Percentiles rank a stretch among this genome's conserved stretches.
phyloP scores from a whole-genome alignment of 2,797 vertebrate genomes.

The Pseudomugil tenellus region DNA sequence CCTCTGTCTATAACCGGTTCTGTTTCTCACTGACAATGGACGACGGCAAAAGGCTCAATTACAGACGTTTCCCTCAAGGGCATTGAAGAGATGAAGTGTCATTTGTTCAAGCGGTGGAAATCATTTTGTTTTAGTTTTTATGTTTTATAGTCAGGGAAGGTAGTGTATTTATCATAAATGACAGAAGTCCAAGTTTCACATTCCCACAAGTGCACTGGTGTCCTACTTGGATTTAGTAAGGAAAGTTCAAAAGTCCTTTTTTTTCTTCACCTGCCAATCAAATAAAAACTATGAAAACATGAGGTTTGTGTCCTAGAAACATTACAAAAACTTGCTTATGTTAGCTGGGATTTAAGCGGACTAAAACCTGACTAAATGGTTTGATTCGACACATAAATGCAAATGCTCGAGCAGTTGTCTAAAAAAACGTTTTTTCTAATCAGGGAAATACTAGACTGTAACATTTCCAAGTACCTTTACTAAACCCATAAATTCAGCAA shows the following conservation, averaged over 20 bases:
- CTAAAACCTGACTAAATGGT: not conserved
- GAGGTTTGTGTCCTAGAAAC: not conserved
- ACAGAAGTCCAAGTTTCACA: not conserved
- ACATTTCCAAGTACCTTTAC: not conserved
- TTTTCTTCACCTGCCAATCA: not conserved
- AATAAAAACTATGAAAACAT: slow-evolving; percentile 4
- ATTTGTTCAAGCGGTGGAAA: slow-evolving; percentile 12
- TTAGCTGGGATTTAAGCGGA: not conserved
- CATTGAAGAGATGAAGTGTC: slow-evolving; percentile 23
- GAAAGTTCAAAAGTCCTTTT: not conserved
- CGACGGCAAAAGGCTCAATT: slow-evolving; percentile 55
- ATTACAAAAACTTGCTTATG: not conserved
- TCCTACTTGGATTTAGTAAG: slow-evolving; percentile 12
- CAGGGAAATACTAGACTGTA: too few relatives aligned
- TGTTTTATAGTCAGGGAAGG: slow-evolving; percentile 2
- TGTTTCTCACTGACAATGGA: slow-evolving; percentile 67
- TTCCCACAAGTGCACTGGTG: slow-evolving; percentile 5
- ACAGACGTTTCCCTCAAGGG: slow-evolving; percentile 57
- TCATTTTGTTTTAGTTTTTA: slow-evolving; percentile 14
- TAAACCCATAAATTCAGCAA: not conserved
- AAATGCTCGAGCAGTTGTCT: not conserved
- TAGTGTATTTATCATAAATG: slow-evolving; percentile 26
- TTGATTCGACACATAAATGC: not conserved
- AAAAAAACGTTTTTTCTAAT: not conserved
- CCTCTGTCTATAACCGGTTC: slow-evolving; percentile 71